Base-by-base conservation (phyloP, 2,888 invertebrate genomes). In the Drosophila picticornis region DNA sequence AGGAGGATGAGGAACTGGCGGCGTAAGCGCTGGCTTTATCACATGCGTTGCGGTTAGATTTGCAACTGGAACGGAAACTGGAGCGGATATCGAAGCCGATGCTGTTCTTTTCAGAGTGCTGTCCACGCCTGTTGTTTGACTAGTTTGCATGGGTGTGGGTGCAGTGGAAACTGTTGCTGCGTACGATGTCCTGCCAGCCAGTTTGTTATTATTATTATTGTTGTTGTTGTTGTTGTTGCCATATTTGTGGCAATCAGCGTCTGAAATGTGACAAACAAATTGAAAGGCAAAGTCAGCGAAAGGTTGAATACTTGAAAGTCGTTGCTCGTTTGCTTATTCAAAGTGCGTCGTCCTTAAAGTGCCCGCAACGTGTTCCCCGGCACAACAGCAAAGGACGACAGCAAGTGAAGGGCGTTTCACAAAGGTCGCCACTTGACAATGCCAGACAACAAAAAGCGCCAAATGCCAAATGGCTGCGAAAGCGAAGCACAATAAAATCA, bases 261-360 rank as follows among this genome's bases (percentile, higher is more conserved):
- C 85, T 86, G 84, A 29, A 87, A 81, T 65, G 77, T 55, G 57
- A 56, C 56, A 80, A 83, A 65, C 66, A 76, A 75, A 72, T 73
- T 72, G 65, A 71, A 75, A 51, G 72, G 29, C 72, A 81, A 81
- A 77, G 75, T 82, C 73, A 83, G 70, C 69, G 27, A 75, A 67
- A 80, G 71, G 57, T 79, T 81, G 72, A 57, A 57, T 19, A 40
- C 29, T 57, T 51, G 51, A 70, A 32, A 34, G 22, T 25, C 19
- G 6, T 46, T 65, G 13, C 10, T 50, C 63, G 48, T 63, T 83
- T 87, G 66, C 34, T 64, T 76, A 88, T 88, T 78, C 88, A 86
- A 72, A 72, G 78, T 75, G 73, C 76, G 73, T 77, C 72, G 87
- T 81, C 84, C 82, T 88, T 81, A 75, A 88, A 88, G 87, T 86